Evolutionary conservation across 2,113 vertebrate species (phyloP).

Genomic region (Echinops telfairi): DNA sequence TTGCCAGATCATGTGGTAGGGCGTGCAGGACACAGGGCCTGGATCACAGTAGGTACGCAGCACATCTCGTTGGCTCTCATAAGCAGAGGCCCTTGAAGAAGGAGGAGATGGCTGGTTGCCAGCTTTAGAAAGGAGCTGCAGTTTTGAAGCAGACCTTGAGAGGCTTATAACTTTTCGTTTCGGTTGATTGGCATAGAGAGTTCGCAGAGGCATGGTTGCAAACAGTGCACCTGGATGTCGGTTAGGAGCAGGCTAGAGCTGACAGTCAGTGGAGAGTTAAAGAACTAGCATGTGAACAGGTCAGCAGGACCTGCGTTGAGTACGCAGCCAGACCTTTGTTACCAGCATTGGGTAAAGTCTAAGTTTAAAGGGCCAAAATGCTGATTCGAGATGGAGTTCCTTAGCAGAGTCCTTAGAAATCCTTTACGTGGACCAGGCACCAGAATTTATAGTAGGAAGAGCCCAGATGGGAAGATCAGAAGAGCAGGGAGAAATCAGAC

Average conservation of each 20-base stretch:
- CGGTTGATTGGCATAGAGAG: not conserved
- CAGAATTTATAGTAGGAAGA: not conserved
- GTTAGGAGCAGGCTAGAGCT: not conserved
- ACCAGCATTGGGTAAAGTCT: not conserved
- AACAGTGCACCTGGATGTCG: not conserved
- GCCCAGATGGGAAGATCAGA: not conserved
- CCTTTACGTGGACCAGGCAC: not conserved
- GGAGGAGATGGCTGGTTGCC: not conserved
- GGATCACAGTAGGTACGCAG: accelerated
- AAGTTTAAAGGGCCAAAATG: not conserved
- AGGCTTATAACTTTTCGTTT: not conserved
- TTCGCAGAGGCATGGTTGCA: not conserved
- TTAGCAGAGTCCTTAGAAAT: not conserved
- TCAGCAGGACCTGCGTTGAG: not conserved
- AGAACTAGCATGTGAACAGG: not conserved
- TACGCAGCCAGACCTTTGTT: not conserved
- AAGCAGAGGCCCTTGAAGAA: not conserved
- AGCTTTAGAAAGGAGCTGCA: not conserved
- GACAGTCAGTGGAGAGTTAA: not conserved
- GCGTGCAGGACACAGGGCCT: not conserved
- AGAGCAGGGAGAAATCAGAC: not conserved
- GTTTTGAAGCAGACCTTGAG: conserved; percentile 28
- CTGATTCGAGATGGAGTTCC: not conserved
- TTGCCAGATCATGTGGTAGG: not conserved
- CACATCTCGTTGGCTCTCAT: not conserved